These are phyloP conservation scores for Hyles lineata DNA, from an alignment of 2,888 invertebrate genomes.

Conservation along the genomic window DNA sequence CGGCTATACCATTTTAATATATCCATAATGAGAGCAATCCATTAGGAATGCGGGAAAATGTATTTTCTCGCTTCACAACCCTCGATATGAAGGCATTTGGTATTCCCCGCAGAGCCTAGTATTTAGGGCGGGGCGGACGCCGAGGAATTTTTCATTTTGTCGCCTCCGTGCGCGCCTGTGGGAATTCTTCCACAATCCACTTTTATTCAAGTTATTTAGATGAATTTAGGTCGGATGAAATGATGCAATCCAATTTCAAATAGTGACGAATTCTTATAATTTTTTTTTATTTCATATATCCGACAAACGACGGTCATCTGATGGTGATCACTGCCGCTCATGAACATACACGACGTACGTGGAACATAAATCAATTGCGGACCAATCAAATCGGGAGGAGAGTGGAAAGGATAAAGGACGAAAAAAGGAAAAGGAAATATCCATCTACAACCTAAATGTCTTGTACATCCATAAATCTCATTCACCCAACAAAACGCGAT, in stretches of 20 bases:
- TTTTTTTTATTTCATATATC: no score
- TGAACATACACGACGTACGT: no score
- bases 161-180: not conserved
- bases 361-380: no score
- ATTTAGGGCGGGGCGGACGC: not conserved
- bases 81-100: constrained; percentile 13
- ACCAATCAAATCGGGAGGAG: no score
- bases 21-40: not conserved
- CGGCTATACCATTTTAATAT: not conserved
- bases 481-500: no score
- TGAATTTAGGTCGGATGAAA: not conserved
- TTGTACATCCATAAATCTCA: no score
- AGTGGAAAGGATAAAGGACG: no score
- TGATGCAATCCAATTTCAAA: not conserved
- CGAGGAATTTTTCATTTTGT: constrained; percentile 55
- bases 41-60: not conserved
- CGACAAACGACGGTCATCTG: no score
- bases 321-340: no score
- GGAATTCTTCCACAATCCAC: not conserved
- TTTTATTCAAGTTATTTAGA: constrained; percentile 1
- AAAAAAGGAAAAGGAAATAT: no score
- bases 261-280: no score
- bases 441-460: no score
- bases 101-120: not conserved
- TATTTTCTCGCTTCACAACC: not conserved